Percentiles rank a stretch among this genome's conserved stretches.
Conservation (phyloP, 2,113 vertebrate genomes). For the Heterotis niloticus region DNA sequence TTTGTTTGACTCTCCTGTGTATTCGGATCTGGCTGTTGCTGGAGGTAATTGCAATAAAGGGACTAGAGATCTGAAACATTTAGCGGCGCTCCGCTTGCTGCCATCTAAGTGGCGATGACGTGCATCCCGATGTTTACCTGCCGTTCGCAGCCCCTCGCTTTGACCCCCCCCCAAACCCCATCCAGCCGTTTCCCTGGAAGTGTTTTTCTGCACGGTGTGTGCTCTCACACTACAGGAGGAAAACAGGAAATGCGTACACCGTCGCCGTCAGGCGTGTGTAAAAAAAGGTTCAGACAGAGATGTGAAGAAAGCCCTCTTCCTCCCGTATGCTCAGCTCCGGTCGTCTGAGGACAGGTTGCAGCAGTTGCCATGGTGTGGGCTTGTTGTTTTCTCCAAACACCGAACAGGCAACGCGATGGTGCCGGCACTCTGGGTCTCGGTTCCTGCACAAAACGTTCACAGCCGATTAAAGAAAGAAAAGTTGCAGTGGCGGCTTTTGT, state of each 20-base stretch:
- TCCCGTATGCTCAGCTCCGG: background rate
- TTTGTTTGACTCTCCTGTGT: background rate
- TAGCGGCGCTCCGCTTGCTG: too few relatives aligned
- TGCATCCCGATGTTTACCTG: background rate
- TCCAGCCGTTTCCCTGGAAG: background rate
- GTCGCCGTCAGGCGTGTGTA: background rate
- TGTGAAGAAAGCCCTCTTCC: background rate
- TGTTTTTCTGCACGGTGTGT: background rate
- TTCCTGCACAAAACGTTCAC: background rate
- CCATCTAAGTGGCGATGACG: too few relatives aligned
- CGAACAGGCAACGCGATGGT: background rate
- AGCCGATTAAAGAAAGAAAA: background rate
- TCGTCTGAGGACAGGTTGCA: slow-evolving; percentile 9
- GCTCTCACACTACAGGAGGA: background rate
- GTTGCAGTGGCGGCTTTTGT: background rate
- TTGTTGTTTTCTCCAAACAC: slow-evolving; percentile 4
- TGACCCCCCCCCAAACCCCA: too few relatives aligned
- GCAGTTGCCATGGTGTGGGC: background rate
- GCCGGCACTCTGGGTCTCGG: background rate
- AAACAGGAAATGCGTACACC: slow-evolving; percentile 17
- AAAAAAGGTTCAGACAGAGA: background rate
- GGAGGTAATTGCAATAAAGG: background rate
- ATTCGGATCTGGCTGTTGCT: background rate
- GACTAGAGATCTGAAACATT: background rate
- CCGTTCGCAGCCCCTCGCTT: too few relatives aligned